Percentiles rank a stretch among this genome's conserved stretches.
These are phyloP conservation scores for Megaustenia siamemsis DNA, from an alignment of 2,888 invertebrate genomes.

Conservation along the genomic window DNA sequence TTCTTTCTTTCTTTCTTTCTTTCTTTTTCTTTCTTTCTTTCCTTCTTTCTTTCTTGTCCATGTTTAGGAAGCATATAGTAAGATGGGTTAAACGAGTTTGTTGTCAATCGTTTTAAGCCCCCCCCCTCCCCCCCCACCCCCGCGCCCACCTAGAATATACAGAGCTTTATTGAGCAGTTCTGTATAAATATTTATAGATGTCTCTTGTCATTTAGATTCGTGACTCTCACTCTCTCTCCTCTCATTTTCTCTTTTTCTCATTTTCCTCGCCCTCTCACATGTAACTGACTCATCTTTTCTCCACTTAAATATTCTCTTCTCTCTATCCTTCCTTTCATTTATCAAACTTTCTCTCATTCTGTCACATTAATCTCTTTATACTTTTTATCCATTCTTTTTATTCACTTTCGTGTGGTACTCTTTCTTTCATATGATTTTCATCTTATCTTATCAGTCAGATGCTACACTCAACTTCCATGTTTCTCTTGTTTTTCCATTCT, in stretches of 20 bases:
- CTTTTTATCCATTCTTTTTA: background rate
- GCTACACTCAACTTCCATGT: too few relatives aligned
- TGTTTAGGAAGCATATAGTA: too few relatives aligned
- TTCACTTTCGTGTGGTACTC: background rate
- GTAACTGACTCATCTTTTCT: background rate
- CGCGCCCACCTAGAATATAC: too few relatives aligned
- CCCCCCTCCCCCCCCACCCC: too few relatives aligned
- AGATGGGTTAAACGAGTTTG: too few relatives aligned
- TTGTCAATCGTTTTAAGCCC: too few relatives aligned
- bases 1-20: background rate
- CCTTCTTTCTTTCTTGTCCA: background rate
- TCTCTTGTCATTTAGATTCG: too few relatives aligned
- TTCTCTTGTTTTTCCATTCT: too few relatives aligned
- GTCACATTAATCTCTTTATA: background rate
- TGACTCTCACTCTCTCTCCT: background rate
- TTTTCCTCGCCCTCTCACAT: background rate
- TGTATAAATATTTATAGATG: too few relatives aligned
- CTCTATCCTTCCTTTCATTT: background rate
- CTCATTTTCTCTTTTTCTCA: background rate
- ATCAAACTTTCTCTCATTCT: background rate
- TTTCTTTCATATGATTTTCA: background rate
- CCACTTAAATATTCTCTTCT: background rate
- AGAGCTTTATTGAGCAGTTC: too few relatives aligned
- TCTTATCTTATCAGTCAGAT: background rate
- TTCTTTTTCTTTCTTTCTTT: background rate